Evolutionary conservation across 2,797 vertebrate species (phyloP).

Genomic region (Sebastes vulpes): DNA sequence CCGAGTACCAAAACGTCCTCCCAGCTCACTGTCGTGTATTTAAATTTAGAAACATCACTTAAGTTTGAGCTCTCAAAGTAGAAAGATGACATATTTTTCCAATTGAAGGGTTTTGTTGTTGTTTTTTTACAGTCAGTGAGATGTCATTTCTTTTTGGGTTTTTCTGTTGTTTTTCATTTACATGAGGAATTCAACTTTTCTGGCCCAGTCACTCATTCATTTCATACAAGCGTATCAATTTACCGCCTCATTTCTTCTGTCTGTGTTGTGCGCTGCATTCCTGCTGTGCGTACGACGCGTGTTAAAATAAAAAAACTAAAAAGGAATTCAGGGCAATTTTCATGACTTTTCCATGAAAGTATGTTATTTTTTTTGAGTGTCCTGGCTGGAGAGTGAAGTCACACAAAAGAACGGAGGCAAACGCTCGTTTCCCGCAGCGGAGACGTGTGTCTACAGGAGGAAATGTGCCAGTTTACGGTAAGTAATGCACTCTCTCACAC

Average conservation of each 20-base stretch:
- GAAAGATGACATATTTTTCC: conserved; percentile 45
- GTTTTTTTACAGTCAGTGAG: conserved; percentile 15
- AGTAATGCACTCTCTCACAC: conserved; percentile 12
- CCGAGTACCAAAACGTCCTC: neutral
- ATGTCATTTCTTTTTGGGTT: conserved; percentile 37
- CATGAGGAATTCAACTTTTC: conserved; percentile 42
- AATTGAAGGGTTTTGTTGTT: conserved; percentile 19
- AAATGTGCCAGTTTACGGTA: conserved; percentile 36
- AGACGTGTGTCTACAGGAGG: conserved; percentile 21
- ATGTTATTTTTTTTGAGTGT: neutral
- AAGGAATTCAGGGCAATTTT: conserved; percentile 18
- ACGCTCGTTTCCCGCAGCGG: conserved; percentile 51
- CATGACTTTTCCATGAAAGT: neutral
- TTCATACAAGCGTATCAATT: conserved; percentile 36
- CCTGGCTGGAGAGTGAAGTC: conserved; percentile 22
- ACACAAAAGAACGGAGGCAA: neutral
- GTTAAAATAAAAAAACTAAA: conserved; percentile 15
- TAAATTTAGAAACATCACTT: conserved; percentile 41
- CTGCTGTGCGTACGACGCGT: conserved; percentile 14
- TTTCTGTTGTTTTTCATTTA: conserved; percentile 62
- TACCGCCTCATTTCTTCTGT: conserved; percentile 14
- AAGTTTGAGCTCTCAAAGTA: conserved; percentile 21
- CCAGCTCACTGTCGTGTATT: neutral
- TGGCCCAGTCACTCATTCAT: conserved; percentile 25
- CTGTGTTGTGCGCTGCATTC: conserved; percentile 19